Evolutionary conservation across 2,113 vertebrate species (phyloP), one percentile per base, ranked within the genome.

Genomic region (Phylloscopus trochilus): DNA sequence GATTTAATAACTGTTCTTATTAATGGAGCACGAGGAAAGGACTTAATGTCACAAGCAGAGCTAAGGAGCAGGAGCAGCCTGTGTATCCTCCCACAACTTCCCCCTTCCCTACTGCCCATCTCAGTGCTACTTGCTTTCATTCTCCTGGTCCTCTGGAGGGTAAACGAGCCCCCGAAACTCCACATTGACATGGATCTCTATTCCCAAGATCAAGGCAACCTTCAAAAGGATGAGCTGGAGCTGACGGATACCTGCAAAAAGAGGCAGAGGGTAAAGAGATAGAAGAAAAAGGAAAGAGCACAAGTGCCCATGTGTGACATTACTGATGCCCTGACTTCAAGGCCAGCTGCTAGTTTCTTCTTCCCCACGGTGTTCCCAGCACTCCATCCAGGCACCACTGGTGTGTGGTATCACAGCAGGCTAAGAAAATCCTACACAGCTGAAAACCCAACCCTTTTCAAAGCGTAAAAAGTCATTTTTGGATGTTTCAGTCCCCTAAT

Each of bases 211-310:
- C 97, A 99, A 98, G 93, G 99, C 99, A 86, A 99, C 98, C 98
- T 99, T 99, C 92, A 99, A 97, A 90, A 99, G 98, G 98, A 99
- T 99, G 24, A 99, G 97, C 88, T 99, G 99, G 37, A 99, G 99
- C 97, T 99, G 99, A 76, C 99, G 99, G 98, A 99, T 99, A 98
- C 99, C 99, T 99, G 79, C 27, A 90, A 39, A 51, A 15, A 51
- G 52, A 85, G 53, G 67, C 8, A 89, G 63, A 62, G 20, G 10
- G 76, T 51, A 33, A 84, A 30, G 21, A 19, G 41, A 19, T 5
- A 27, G 68, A 37, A 59, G 20, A 20, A 76, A 39, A 86, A 64
- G n/a, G n/a, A 30, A 33, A 91, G 43, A 84, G 37, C 22, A 8
- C 30, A 39, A 13, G 5, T 31, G 52, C 21, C 51, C 35, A 12